phyloP scores from a whole-genome alignment of 2,888 invertebrate genomes.

The Athalia cordata region DNA sequence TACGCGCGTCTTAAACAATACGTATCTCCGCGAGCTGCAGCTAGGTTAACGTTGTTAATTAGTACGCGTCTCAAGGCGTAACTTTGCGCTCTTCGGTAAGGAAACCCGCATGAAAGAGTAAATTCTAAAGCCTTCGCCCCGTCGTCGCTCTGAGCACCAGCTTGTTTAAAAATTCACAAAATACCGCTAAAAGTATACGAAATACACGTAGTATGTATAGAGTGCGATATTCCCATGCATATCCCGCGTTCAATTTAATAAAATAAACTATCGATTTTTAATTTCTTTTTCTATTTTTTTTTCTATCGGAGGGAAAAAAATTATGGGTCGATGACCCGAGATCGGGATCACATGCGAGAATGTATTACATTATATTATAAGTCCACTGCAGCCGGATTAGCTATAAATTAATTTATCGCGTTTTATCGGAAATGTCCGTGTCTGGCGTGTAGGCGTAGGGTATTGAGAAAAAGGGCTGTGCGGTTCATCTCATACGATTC shows the following conservation, averaged over 20 bases:
- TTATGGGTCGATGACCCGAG: constrained; percentile 23
- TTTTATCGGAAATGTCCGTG: constrained; percentile 31
- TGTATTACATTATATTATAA: neutral
- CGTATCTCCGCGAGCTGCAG: neutral
- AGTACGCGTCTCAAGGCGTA: constrained; percentile 12
- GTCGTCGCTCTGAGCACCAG: too few relatives aligned
- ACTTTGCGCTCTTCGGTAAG: neutral
- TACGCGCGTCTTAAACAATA: neutral
- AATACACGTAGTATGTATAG: too few relatives aligned
- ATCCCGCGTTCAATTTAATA: too few relatives aligned
- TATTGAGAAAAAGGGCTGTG: constrained; percentile 17
- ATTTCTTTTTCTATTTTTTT: neutral
- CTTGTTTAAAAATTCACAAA: too few relatives aligned
- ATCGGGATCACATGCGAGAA: neutral
- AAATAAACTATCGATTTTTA: neutral
- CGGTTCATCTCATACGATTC: constrained; percentile 40
- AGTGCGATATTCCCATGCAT: too few relatives aligned
- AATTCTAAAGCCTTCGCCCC: neutral
- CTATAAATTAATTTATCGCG: constrained; percentile 22
- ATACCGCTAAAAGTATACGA: too few relatives aligned
- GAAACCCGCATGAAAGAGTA: neutral
- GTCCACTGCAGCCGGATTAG: constrained; percentile 32
- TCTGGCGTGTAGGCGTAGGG: constrained; percentile 37
- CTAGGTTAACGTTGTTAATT: constrained; percentile 24
- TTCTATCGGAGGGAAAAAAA: neutral